Base-by-base conservation (phyloP, 2,888 invertebrate genomes). In the Dioctria linearis region DNA sequence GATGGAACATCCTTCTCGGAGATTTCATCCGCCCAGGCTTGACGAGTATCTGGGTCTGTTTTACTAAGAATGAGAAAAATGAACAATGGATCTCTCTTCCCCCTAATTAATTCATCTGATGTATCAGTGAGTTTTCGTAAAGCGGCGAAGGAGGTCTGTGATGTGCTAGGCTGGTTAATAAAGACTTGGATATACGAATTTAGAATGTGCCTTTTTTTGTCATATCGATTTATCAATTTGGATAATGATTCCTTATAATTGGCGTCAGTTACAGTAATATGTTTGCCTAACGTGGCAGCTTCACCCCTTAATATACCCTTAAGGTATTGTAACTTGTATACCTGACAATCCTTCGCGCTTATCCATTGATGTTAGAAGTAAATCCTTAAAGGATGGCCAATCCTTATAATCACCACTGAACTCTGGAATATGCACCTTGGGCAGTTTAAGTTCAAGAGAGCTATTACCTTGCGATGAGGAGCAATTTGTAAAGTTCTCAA, bases 331-430 rank as follows among this genome's bases (percentile, higher is more conserved):
- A 76, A 76, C 25, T 76, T 76, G 0, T 61, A 46, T 4, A 46
- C 5, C 5, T 5, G 75, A 46, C 13, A 76, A 4, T 2, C n/a
- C 39, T 4, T 2, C 3, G 1, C 54, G 43, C 0, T 61, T 3
- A 25, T 61, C 6, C 3, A 76, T 46, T 3, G 57, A 39, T 3
- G 61, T 5, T 43, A n/a, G 3, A 25, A 76, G 46, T 4, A 61
- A 37, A 5, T 76, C 75, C n/a, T 61, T 54, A 46, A 59, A 76
- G 2, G 59, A 61, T 43, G 59, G 13, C 59, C 59, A 61, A 8
- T 76, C 75, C 5, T 40, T 43, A 42, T 76, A 76, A 76, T 61
- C 46, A 4, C 61, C 61, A 43, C 3, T 39, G 42, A 76, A 76
- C 3, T 6, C 3, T 39, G 61, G 43, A n/a, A 76, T 46, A 13